Conservation (phyloP, 2,797 vertebrate species). For the Sardinella longiceps region DNA sequence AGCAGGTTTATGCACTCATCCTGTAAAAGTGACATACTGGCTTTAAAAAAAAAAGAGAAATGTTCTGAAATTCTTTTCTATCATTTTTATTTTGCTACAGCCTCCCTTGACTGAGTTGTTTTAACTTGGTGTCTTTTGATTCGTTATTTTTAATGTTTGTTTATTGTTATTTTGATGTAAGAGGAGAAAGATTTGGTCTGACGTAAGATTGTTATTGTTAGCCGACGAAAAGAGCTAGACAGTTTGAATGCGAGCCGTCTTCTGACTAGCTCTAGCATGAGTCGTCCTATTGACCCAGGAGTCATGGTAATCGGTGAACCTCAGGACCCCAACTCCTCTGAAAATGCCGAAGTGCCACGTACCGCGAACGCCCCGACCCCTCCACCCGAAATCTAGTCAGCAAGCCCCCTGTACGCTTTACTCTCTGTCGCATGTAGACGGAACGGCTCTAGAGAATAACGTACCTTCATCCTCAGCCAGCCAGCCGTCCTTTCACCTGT, state of each 20-base stretch:
- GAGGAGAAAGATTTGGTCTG: not conserved
- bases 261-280: slow-evolving; percentile 25
- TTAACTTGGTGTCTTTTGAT: slow-evolving; percentile 50
- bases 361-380: not conserved
- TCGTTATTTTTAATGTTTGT: slow-evolving; percentile 34
- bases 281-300: not conserved
- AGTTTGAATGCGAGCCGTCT: slow-evolving; percentile 13
- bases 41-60: slow-evolving; percentile 27
- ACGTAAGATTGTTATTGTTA: slow-evolving; percentile 1
- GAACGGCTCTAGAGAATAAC: slow-evolving; percentile 29
- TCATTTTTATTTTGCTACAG: slow-evolving; percentile 50
- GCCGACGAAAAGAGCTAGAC: not conserved
- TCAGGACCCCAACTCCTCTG: slow-evolving; percentile 52
- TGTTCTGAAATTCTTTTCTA: slow-evolving; percentile 37
- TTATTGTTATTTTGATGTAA: slow-evolving; percentile 54
- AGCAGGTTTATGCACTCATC: slow-evolving; percentile 69
- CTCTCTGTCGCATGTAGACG: slow-evolving; percentile 57
- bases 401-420: slow-evolving; percentile 41
- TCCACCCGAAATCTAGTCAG: not conserved
- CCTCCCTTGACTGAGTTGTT: slow-evolving; percentile 61
- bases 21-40: slow-evolving; percentile 63
- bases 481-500: slow-evolving; percentile 30
- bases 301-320: slow-evolving; percentile 50
- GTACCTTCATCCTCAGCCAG: not conserved
- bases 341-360: slow-evolving; percentile 46